phyloP scores from a whole-genome alignment of 37 sponge, comb jelly and placozoan genomes.

The Chondrosia reniformis region DNA sequence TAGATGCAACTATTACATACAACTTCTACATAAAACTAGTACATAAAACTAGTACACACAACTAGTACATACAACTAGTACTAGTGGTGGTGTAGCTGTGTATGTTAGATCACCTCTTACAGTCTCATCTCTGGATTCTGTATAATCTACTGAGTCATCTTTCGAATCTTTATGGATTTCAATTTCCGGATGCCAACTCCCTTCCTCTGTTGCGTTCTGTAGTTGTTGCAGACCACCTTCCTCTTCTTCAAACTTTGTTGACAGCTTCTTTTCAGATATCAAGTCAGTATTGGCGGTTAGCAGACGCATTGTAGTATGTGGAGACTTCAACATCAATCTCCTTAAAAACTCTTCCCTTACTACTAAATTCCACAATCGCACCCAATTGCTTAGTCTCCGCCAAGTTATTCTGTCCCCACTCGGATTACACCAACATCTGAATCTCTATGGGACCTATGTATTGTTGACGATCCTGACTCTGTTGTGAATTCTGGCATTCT shows the following conservation, averaged over 20 bases:
- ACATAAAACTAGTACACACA: too few relatives aligned
- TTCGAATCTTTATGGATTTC: background rate
- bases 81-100: background rate
- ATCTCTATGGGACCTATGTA: background rate
- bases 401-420: background rate
- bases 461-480: background rate
- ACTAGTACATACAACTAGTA: too few relatives aligned
- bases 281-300: background rate
- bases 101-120: background rate
- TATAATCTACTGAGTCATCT: background rate
- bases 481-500: background rate
- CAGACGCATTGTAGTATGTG: background rate
- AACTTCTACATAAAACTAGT: too few relatives aligned
- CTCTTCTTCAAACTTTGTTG: background rate
- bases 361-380: background rate
- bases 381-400: background rate
- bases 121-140: background rate
- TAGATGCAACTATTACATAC: too few relatives aligned
- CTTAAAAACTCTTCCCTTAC: background rate
- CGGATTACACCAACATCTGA: background rate
- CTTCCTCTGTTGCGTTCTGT: background rate
- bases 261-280: background rate
- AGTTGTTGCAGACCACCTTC: background rate
- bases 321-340: background rate
- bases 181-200: background rate